Conservation (phyloP, 2,113 vertebrate species). For the Bagarius yarrelli region DNA sequence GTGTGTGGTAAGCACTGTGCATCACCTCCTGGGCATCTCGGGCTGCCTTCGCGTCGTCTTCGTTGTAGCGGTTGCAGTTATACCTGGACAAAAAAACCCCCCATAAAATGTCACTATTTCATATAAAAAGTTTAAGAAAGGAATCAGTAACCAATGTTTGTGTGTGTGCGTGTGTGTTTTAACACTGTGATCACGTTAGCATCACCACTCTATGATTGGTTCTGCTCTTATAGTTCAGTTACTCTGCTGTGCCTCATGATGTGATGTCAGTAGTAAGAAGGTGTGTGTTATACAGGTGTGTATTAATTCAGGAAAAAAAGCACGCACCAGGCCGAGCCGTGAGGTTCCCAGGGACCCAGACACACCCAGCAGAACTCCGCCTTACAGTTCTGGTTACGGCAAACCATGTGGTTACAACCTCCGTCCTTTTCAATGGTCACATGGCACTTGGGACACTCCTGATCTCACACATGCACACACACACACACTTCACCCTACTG, state of each 20-base stretch:
- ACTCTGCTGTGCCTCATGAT: too few species aligned
- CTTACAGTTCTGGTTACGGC: constrained; percentile 99
- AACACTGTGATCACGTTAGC: too few species aligned
- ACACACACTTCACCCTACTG: neutral
- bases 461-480: constrained; percentile 15
- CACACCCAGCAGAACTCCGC: constrained; percentile 99
- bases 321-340: constrained; percentile 95
- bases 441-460: constrained; percentile 99
- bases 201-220: neutral
- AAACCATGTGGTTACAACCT: constrained; percentile 99
- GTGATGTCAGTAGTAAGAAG: too few species aligned
- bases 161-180: too few species aligned
- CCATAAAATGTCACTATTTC: too few species aligned
- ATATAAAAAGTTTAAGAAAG: too few species aligned
- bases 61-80: constrained; percentile 99
- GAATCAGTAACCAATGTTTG: too few species aligned
- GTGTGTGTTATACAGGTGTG: neutral
- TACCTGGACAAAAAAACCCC: constrained; percentile 83
- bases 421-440: constrained; percentile 99
- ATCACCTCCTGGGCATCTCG: constrained; percentile 96
- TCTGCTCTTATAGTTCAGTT: too few species aligned
- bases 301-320: neutral
- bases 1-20: too few species aligned
- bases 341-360: constrained; percentile 97
- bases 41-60: constrained; percentile 98